Evolutionary conservation across 64 coral and sea anemone species (phyloP), one percentile per base, ranked within the genome.

Genomic region (Catalaphyllia jardinei): DNA sequence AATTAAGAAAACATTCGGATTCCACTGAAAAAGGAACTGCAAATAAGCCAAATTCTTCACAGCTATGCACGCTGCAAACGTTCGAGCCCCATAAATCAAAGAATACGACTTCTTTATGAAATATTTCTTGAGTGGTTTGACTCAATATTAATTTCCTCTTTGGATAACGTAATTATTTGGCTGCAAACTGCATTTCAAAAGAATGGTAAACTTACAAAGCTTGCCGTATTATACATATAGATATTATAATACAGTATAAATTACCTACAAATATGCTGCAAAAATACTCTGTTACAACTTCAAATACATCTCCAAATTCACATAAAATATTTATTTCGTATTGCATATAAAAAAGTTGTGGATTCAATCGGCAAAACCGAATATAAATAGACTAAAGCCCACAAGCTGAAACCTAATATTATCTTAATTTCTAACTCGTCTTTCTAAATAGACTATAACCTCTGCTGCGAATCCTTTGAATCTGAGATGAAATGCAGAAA

Each of bases 251-350:
- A 85, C 81, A 85, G 81, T 85, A 85, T 85, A 85, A 85, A 85
- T 85, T 85, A 85, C 81, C 81, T 85, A 85, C 62, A 85, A 85
- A 85, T 85, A 85, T 18, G 81, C 35, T 72, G 81, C 33, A 85
- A 85, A 85, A 85, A 85, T 85, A 85, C 63, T 85, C 81, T 85
- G 13, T 22, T 71, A 67, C 81, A 51, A 85, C 81, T 85, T 85
- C 81, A 85, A 85, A 85, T 85, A 85, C 81, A 85, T 85, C 33
- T 85, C 81, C 60, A 71, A 71, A 80, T 85, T 85, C 63, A 22
- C 62, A 71, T 85, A 64, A 85, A 85, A 85, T 69, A 85, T 71
- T 85, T 51, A 71, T 85, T 31, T 67, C 35, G 24, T 8, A 85
- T 24, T 69, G 81, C 62, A 85, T 85, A 85, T 39, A 85, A 85